Evolutionary conservation across 2,888 invertebrate species (phyloP).

Genomic region (Melanargia galathea): DNA sequence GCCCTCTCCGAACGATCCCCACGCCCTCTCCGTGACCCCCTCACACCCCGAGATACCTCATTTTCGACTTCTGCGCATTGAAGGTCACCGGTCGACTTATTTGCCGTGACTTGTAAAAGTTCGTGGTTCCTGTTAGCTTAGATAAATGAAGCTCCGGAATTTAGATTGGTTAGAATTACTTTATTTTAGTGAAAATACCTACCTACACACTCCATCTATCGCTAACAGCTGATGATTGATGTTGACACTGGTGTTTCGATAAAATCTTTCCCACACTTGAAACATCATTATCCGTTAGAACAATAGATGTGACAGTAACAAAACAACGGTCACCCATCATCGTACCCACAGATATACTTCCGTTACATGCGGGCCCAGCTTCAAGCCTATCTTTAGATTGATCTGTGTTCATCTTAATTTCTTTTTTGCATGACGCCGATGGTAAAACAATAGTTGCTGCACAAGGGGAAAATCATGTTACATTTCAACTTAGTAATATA

Average conservation of each 20-base stretch:
- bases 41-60: too few species aligned
- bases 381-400: conserved; percentile 17
- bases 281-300: background rate
- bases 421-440: background rate
- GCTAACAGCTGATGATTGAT: too few species aligned
- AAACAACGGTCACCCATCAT: conserved; percentile 14
- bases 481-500: background rate
- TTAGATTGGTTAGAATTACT: too few species aligned
- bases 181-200: too few species aligned
- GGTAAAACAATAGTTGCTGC: conserved; percentile 14
- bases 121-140: too few species aligned
- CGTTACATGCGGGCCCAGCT: conserved; percentile 16
- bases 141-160: too few species aligned
- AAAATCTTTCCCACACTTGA: conserved; percentile 5
- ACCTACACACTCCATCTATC: too few species aligned
- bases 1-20: too few species aligned
- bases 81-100: too few species aligned
- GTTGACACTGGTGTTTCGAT: background rate
- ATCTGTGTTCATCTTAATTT: conserved; percentile 8
- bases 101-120: too few species aligned
- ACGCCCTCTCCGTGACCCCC: too few species aligned
- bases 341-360: conserved; percentile 18
- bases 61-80: too few species aligned
- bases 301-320: conserved; percentile 8
- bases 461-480: background rate